Evolutionary conservation across 2,113 vertebrate species (phyloP).

Genomic region (Megalops atlanticus): DNA sequence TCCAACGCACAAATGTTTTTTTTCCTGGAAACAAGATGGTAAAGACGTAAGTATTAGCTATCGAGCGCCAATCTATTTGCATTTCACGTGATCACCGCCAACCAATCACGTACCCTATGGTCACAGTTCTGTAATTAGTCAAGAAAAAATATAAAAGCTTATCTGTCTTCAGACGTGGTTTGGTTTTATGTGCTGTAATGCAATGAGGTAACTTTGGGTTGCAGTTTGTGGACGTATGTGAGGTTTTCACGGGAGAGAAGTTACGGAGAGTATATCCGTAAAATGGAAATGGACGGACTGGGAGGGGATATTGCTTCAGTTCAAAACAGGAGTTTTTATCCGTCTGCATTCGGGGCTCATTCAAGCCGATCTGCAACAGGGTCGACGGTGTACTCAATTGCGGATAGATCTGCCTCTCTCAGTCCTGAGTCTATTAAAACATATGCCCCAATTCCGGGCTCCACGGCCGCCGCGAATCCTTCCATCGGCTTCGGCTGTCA

Average conservation of each 20-base stretch:
- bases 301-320: slow-evolving; percentile 62
- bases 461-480: slow-evolving; percentile 60
- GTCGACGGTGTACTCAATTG: slow-evolving; percentile 65
- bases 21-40: not conserved
- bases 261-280: not conserved
- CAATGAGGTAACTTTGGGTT: slow-evolving; percentile 24
- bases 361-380: slow-evolving; percentile 45
- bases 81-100: slow-evolving; percentile 50
- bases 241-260: slow-evolving; percentile 21
- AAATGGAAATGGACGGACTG: slow-evolving; percentile 69
- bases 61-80: slow-evolving; percentile 37
- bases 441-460: slow-evolving; percentile 45
- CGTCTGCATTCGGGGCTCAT: slow-evolving; percentile 69
- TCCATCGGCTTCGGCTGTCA: slow-evolving; percentile 79
- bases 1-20: not conserved
- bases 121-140: slow-evolving; percentile 48
- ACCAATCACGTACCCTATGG: slow-evolving; percentile 46
- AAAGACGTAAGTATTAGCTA: not conserved
- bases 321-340: slow-evolving; percentile 73
- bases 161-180: slow-evolving; percentile 39
- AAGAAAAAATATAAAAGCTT: slow-evolving; percentile 48
- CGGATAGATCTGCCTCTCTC: slow-evolving; percentile 64
- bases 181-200: slow-evolving; percentile 26
- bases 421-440: slow-evolving; percentile 42
- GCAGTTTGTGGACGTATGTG: slow-evolving; percentile 29